A percentile compares a stretch with the other conserved stretches of the same genome.
phyloP scores from a whole-genome alignment of 2,113 vertebrate species.

The Laticauda laticaudata region DNA sequence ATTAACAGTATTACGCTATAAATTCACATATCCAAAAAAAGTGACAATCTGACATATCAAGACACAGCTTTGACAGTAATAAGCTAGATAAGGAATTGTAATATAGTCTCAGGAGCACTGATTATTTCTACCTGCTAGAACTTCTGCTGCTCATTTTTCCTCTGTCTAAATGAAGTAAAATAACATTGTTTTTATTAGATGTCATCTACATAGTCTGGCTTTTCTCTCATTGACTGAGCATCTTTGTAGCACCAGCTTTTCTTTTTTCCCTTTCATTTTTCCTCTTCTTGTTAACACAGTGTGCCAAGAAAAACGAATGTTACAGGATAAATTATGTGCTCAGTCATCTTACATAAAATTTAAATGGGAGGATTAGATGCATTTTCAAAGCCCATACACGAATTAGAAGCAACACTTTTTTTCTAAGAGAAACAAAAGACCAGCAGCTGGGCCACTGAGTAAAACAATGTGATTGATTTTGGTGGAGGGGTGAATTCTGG shows the following conservation, averaged over 20 bases:
- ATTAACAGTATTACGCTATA: conserved; percentile 8
- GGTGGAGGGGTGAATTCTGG: conserved; percentile 58
- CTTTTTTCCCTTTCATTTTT: conserved; percentile 34
- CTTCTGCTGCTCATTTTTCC: conserved; percentile 15
- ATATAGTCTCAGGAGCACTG: conserved; percentile 16
- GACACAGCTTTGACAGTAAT: conserved; percentile 32
- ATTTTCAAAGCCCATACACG: conserved; percentile 38
- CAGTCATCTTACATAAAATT: conserved; percentile 35
- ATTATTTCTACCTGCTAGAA: conserved; percentile 26
- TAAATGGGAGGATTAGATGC: conserved; percentile 6
- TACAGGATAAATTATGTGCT: conserved; percentile 22
- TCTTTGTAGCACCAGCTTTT: conserved; percentile 32
- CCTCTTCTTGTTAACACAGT: conserved; percentile 15
- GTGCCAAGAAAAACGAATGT: conserved; percentile 49
- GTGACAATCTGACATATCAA: conserved; percentile 16
- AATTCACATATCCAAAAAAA: conserved; percentile 37
- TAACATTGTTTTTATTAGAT: conserved; percentile 44
- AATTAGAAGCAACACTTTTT: conserved; percentile 47
- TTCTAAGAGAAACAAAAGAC: conserved; percentile 35
- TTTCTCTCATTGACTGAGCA: conserved; percentile 34
- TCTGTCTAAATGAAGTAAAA: conserved; percentile 24
- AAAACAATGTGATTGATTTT: conserved; percentile 61
- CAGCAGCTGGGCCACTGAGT: conserved; percentile 36
- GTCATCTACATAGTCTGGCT: conserved; percentile 29
- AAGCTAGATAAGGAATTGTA: conserved; percentile 29